Conservation (phyloP, 2,888 invertebrate species). For the Tenthredo scrophulariae region DNA sequence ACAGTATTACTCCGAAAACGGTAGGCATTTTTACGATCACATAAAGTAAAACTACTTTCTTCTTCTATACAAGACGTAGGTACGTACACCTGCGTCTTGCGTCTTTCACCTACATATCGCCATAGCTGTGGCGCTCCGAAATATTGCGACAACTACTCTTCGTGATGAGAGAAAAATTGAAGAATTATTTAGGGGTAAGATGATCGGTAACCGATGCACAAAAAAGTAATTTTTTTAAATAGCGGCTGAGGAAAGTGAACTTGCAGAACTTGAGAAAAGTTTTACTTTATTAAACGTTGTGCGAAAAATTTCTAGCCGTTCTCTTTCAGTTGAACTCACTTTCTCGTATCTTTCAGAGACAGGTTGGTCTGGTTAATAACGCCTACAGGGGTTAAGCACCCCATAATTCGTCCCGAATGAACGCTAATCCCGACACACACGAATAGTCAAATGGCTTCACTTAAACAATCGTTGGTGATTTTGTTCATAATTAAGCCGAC, state of each 20-base stretch:
- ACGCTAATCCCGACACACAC: slow-evolving; percentile 43
- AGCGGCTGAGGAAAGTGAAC: not conserved
- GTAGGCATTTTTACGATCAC: slow-evolving; percentile 61
- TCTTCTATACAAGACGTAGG: not conserved
- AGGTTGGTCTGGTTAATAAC: slow-evolving; percentile 35
- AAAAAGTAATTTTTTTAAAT: not conserved
- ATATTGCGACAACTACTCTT: slow-evolving; percentile 22
- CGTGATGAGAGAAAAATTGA: not conserved
- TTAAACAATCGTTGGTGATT: slow-evolving; percentile 69
- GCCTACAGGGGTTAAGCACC: slow-evolving; percentile 45
- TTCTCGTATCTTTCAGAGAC: slow-evolving; percentile 35
- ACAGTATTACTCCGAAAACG: slow-evolving; percentile 26
- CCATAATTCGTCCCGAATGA: slow-evolving; percentile 51
- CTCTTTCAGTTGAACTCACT: not conserved
- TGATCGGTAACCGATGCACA: not conserved
- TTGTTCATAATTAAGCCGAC: slow-evolving; percentile 73
- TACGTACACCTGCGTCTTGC: slow-evolving; percentile 22
- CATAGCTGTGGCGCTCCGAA: not conserved
- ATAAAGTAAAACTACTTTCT: slow-evolving; percentile 61
- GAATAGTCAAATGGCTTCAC: slow-evolving; percentile 65
- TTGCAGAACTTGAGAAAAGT: not conserved
- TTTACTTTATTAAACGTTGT: not conserved
- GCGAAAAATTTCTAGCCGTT: not conserved
- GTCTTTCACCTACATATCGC: not conserved
- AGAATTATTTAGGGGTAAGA: not conserved